Evolutionary conservation across 2,888 invertebrate species (phyloP).

Genomic region (Lycaena phlaeas): DNA sequence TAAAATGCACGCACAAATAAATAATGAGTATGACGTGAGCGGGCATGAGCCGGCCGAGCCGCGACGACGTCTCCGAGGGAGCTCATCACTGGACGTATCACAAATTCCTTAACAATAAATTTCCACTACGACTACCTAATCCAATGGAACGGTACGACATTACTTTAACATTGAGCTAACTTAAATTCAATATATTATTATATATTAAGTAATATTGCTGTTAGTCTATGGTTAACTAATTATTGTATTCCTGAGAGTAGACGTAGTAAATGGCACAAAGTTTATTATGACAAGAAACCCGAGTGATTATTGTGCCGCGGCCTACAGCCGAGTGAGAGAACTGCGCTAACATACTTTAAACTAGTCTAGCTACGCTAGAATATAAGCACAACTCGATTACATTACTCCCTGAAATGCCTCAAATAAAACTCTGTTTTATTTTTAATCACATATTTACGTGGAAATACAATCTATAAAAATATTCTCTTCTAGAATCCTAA

Average conservation of each 20-base stretch:
- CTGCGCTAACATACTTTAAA: constrained; percentile 30
- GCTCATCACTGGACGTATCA: constrained; percentile 71
- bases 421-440: constrained; percentile 73
- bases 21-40: constrained; percentile 8
- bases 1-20: constrained; percentile 4
- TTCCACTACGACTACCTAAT: constrained; percentile 63
- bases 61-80: too few species aligned
- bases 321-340: constrained; percentile 2
- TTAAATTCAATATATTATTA: constrained; percentile 67
- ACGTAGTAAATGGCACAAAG: constrained; percentile 62
- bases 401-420: constrained; percentile 62
- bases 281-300: constrained; percentile 66
- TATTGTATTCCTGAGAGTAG: constrained; percentile 55
- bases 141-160: constrained; percentile 68
- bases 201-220: constrained; percentile 69
- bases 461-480: constrained; percentile 63
- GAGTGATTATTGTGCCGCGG: constrained; percentile 45
- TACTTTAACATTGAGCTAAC: constrained; percentile 69
- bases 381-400: constrained; percentile 57
- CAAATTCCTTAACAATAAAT: constrained; percentile 58
- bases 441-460: constrained; percentile 60
- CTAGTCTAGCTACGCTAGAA: constrained; percentile 63
- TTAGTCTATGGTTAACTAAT: constrained; percentile 60
- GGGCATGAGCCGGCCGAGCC: constrained; percentile 19
- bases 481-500: constrained; percentile 43